Conservation (phyloP, 1,140 invertebrate species). For the Dinoponera quadriceps region DNA sequence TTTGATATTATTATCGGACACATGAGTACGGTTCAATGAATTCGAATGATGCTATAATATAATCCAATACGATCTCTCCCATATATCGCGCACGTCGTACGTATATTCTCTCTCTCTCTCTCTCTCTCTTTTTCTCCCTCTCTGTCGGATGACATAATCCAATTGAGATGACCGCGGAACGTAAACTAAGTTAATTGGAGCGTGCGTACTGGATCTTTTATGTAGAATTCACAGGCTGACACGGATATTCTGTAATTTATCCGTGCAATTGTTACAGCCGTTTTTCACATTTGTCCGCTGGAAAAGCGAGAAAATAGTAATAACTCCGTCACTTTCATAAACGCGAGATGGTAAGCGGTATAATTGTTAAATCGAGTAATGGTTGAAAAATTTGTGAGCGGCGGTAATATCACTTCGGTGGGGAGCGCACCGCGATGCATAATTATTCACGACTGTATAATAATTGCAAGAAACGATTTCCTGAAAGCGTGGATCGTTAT, state of each 20-base stretch:
- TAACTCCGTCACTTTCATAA: not conserved
- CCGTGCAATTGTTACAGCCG: conserved; percentile 34
- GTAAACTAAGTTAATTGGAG: conserved; percentile 51
- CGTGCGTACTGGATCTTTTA: conserved; percentile 42
- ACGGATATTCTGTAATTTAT: conserved; percentile 54
- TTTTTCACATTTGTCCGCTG: conserved; percentile 8
- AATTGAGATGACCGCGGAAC: conserved; percentile 32
- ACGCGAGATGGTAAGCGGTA: not conserved
- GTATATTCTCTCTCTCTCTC: conserved; percentile 30
- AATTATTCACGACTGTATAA: conserved; percentile 14
- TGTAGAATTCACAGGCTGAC: conserved; percentile 44
- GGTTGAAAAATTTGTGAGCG: not conserved
- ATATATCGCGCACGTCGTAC: not conserved
- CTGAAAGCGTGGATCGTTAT: not conserved
- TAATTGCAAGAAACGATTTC: not conserved
- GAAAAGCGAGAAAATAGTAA: conserved; percentile 38
- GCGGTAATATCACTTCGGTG: not conserved
- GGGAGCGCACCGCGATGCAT: not conserved
- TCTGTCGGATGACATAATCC: conserved; percentile 24
- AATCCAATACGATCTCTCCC: not conserved
- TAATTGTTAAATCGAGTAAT: not conserved
- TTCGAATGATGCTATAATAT: not conserved
- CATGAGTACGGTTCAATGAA: not conserved
- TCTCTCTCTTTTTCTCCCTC: conserved; percentile 40
- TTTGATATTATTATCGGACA: conserved; percentile 29